Evolutionary conservation across 92 coral and sea anemone genomes (phyloP).

Genomic region (Hydrozoanthus gracilis): DNA sequence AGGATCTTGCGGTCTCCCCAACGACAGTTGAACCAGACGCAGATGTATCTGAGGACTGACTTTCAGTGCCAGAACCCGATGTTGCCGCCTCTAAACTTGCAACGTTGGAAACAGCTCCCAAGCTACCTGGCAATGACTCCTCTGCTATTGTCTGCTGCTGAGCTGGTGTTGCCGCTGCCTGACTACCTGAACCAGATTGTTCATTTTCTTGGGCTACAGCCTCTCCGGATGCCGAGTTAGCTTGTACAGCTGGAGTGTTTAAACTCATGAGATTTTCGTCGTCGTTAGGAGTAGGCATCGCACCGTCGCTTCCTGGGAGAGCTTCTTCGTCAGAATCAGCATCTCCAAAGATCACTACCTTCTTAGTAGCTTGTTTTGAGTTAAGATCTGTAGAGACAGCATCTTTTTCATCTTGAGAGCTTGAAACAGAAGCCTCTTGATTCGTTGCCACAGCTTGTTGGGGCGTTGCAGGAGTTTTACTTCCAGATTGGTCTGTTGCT

Average conservation of each 20-base stretch:
- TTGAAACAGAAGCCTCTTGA: slow-evolving; percentile 18
- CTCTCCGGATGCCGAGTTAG: slow-evolving; percentile 11
- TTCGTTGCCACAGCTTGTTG: not conserved
- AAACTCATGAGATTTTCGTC: slow-evolving; percentile 33
- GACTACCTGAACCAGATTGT: slow-evolving; percentile 62
- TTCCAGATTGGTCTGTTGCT: slow-evolving; percentile 14
- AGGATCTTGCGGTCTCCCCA: slow-evolving; percentile 13
- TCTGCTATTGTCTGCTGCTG: slow-evolving; percentile 38
- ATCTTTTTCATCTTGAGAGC: not conserved
- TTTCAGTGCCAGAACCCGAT: slow-evolving; percentile 23
- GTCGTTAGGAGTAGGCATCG: slow-evolving; percentile 29
- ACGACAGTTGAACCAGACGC: slow-evolving; percentile 23
- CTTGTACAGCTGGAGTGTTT: slow-evolving; percentile 28
- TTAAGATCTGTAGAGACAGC: not conserved
- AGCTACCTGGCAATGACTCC: slow-evolving; percentile 91
- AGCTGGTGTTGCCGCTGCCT: not conserved
- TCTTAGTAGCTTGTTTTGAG: not conserved
- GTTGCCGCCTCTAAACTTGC: slow-evolving; percentile 40
- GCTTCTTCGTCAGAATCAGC: slow-evolving; percentile 14
- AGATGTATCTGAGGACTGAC: slow-evolving; percentile 18
- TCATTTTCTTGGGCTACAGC: not conserved
- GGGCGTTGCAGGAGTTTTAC: not conserved
- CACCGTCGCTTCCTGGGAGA: slow-evolving; percentile 55
- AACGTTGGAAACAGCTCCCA: slow-evolving; percentile 74
- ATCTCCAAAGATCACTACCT: slow-evolving; percentile 1